Base-by-base conservation (phyloP, 1,140 invertebrate species). In the Mya arenaria region DNA sequence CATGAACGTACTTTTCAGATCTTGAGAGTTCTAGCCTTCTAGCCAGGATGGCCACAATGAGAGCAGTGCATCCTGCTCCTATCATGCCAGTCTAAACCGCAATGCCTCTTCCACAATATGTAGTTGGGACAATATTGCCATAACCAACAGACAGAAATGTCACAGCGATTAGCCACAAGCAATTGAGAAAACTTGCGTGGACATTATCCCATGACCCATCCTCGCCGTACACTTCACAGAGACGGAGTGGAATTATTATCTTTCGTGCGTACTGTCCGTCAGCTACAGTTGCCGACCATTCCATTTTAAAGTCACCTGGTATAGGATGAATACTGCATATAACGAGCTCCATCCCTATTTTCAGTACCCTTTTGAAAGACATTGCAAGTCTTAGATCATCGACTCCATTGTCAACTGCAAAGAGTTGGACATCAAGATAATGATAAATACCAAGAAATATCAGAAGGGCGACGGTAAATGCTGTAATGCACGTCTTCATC, bases 71-170 rank as follows among this genome's bases (percentile, higher is more conserved):
- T 8, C 90, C 92, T 0, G 91, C 90, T 1, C 92, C 92, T 83
- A 92, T 89, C n/a, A 92, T 90, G 1, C 92, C 92, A 1, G 92
- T 92, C 10, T 90, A 77, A 0, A 92, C 91, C 4, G 92, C 88
- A 19, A 93, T 91, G 23, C 88, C 86, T 4, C 92, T 82, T 4
- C 92, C 92, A 83, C 92, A 93, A 66, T 92, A 90, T 0, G 91
- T 90, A n/a, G 89, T 87, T 0, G 92, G 92, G 0, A 91, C 89
- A n/a, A 92, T 92, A 74, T 93, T 92, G 1, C 92, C 92, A 73
- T 93, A 93, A 2, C 92, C 92, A 8, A 92, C 88, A 0, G 89
- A 90, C 4, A 92, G 85, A 83, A 93, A 93, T 19, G 92, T 92
- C 34, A 93, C 90, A 10, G 92, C 89, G 1, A 92, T 86, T 41